Conservation (phyloP, 2,113 vertebrate species). For the Apistogramma diplotaenia region DNA sequence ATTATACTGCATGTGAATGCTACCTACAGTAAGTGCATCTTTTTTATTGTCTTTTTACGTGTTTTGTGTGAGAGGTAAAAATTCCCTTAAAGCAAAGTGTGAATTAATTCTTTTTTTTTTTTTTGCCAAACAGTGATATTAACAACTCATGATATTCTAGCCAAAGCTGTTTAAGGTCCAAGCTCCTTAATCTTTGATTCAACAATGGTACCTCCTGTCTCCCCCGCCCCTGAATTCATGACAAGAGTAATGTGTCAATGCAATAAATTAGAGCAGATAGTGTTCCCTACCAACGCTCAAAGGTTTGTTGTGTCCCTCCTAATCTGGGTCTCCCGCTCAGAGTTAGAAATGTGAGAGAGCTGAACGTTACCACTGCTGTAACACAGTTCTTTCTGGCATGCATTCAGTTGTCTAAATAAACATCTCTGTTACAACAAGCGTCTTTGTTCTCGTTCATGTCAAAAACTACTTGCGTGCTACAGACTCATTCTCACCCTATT, state of each 20-base stretch:
- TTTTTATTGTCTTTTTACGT: conserved; percentile 82
- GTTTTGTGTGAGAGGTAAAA: conserved; percentile 86
- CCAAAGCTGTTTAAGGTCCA: conserved; percentile 69
- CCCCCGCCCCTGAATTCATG: conserved; percentile 52
- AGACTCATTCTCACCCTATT: neutral
- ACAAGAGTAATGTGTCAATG: conserved; percentile 74
- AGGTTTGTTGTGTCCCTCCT: conserved; percentile 37
- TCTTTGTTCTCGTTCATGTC: conserved; percentile 36
- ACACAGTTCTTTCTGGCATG: conserved; percentile 75
- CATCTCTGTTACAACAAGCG: conserved; percentile 66
- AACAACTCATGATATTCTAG: conserved; percentile 63
- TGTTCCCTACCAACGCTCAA: conserved; percentile 27
- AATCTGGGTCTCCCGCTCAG: conserved; percentile 38
- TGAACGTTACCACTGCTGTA: conserved; percentile 66
- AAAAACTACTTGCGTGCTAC: rapidly evolving
- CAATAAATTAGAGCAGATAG: conserved; percentile 69
- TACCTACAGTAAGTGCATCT: conserved; percentile 82
- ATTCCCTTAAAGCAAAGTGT: conserved; percentile 74
- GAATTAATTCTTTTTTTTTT: too few species aligned
- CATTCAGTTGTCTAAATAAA: conserved; percentile 78
- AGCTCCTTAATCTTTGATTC: conserved; percentile 38
- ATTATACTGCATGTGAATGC: conserved; percentile 90
- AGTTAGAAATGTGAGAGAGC: conserved; percentile 51
- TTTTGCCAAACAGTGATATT: conserved; percentile 78
- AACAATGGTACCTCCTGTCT: conserved; percentile 57